A percentile compares a stretch with the other conserved stretches of the same genome.
Evolutionary conservation across 2,113 vertebrate species (phyloP).

Genomic region (Orthonyx spaldingii): DNA sequence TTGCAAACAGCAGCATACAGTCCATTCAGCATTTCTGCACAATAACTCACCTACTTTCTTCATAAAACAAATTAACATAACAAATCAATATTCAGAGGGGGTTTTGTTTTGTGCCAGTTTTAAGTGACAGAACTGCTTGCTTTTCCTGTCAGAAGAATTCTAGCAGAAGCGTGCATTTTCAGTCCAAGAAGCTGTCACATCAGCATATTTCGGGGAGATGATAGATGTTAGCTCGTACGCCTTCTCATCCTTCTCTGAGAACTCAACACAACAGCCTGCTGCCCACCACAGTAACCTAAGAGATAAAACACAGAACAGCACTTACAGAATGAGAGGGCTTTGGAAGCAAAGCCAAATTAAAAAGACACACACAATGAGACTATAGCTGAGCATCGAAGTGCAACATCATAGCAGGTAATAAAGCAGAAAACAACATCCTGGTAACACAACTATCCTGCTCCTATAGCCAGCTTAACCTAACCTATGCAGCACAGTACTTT

Average conservation of each 20-base stretch:
- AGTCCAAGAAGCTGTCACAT: slow-evolving; percentile 8
- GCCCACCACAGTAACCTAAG: not conserved
- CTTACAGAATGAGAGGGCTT: not conserved
- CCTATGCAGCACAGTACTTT: fast-evolving
- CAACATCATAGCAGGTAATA: not conserved
- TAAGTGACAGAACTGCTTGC: not conserved
- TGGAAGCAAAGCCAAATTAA: not conserved
- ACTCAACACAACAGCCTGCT: not conserved
- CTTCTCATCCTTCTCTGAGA: not conserved
- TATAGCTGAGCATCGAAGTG: not conserved
- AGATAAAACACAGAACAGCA: not conserved
- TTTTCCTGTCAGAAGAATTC: not conserved
- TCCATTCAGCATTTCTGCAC: not conserved
- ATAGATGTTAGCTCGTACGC: not conserved
- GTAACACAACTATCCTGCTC: not conserved
- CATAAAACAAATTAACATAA: not conserved
- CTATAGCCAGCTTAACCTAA: not conserved
- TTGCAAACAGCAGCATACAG: not conserved
- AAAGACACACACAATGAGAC: not conserved
- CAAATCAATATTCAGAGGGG: not conserved
- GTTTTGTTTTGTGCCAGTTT: not conserved
- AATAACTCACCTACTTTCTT: not conserved
- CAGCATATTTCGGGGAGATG: not conserved
- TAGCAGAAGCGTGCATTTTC: not conserved
- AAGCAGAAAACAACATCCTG: not conserved